These are phyloP conservation scores for Botia almorhae DNA, from an alignment of 2,797 vertebrate genomes.

Conservation along the genomic window DNA sequence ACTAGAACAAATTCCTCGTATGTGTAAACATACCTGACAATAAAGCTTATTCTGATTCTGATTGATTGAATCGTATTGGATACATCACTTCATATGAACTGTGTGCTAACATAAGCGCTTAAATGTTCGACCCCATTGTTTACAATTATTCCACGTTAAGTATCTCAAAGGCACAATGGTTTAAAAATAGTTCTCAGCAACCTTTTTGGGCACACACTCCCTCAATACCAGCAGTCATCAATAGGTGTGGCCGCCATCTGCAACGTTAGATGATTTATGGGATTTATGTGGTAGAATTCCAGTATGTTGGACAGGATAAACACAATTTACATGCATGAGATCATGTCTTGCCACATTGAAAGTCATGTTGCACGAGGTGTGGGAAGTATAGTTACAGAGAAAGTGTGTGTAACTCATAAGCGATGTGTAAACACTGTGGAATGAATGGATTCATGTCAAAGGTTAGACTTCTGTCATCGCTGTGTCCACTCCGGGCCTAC, in stretches of 20 bases:
- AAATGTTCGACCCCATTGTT: no score
- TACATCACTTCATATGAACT: no score
- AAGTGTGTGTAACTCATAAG: background rate
- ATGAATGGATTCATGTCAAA: conserved; percentile 10
- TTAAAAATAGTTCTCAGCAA: no score
- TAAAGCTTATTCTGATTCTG: no score
- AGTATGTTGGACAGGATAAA: background rate
- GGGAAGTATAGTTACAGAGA: background rate
- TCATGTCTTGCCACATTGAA: background rate
- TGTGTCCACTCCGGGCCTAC: conserved; percentile 48
- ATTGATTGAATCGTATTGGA: no score
- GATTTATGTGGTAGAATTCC: background rate
- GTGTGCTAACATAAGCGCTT: no score
- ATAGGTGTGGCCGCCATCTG: background rate
- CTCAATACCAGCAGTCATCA: background rate
- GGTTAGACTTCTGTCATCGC: background rate
- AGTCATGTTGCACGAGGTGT: background rate
- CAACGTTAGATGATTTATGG: background rate
- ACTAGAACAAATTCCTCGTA: no score
- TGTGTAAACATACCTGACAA: no score
- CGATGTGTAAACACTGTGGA: conserved; percentile 12
- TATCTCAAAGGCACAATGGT: no score
- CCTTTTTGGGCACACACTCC: no score
- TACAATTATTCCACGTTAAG: no score
- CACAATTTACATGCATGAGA: background rate